These are phyloP conservation scores for Neodiprion pinetum DNA, from an alignment of 1,140 invertebrate species.

Conservation along the genomic window DNA sequence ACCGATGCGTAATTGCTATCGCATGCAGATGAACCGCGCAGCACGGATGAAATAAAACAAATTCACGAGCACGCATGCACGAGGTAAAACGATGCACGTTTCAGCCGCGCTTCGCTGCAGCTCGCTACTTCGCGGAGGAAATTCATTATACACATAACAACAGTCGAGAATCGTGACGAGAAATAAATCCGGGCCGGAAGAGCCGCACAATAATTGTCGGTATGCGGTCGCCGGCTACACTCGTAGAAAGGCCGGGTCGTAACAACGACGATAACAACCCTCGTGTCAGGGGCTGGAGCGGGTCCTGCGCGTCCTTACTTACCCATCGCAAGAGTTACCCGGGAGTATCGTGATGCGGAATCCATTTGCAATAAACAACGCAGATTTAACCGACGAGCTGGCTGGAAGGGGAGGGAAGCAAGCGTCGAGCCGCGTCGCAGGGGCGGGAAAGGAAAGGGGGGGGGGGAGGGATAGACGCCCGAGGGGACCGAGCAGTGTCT, in stretches of 20 bases:
- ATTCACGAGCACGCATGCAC: too few relatives aligned
- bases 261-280: slow-evolving; percentile 4
- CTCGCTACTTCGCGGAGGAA: too few relatives aligned
- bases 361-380: slow-evolving; percentile 64
- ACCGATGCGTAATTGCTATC: too few relatives aligned
- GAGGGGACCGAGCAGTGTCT: slow-evolving; percentile 45
- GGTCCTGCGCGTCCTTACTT: slow-evolving; percentile 13
- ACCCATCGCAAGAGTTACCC: slow-evolving; percentile 35
- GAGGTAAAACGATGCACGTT: too few relatives aligned
- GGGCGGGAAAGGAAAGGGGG: slow-evolving; percentile 17
- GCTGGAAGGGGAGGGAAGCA: not conserved
- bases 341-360: slow-evolving; percentile 54
- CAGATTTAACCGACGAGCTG: slow-evolving; percentile 47
- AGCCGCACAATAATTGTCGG: not conserved
- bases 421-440: slow-evolving; percentile 4
- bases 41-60: too few relatives aligned
- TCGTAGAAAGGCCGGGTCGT: not conserved
- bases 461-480: slow-evolving; percentile 32
- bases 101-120: too few relatives aligned
- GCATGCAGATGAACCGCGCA: too few relatives aligned
- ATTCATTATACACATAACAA: not conserved
- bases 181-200: not conserved
- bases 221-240: not conserved
- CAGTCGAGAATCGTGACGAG: not conserved
- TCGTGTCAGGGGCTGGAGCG: not conserved